Evolutionary conservation across 2,113 vertebrate species (phyloP), one percentile per base, ranked within the genome.

Genomic region (Pluvianellus socialis): DNA sequence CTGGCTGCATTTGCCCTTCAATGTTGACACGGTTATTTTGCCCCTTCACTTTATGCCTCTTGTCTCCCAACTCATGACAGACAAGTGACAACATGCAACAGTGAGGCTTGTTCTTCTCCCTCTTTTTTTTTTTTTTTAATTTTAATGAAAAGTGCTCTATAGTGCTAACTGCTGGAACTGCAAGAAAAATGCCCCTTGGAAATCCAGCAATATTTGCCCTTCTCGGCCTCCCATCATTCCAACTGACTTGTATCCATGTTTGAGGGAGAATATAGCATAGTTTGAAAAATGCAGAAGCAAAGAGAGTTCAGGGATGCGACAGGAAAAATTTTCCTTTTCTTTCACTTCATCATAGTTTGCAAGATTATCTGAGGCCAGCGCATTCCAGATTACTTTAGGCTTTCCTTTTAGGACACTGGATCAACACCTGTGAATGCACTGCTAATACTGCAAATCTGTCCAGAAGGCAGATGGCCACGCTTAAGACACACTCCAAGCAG

Each of bases 401-500:
- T 66, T 84, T 47, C 28, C 38, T 61, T 70, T 79, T 19, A 88
- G 28, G 35, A 63, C 35, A 74, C 0, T n/a, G 7, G 27, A 68
- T 22, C 56, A 50, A 49, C 26, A 52, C 19, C 15, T n/a, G 9
- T 49, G 20, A 61, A 72, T 21, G 66, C 14, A 44, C 11, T 23
- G 35, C 33, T 50, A 12, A 79, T 2, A 2, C 2, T 23, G 18
- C 72, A 92, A 73, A 88, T 55, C 15, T 47, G 14, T 27, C 62
- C 42, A 44, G 45, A 83, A 73, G 5, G 18, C 4, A 45, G 74
- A 62, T 4, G 20, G 11, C 12, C 30, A 79, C 20, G 47, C 21
- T 66, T 28, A 45, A 0, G 1, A 71, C 14, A 61, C 0, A 5
- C 14, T 50, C 26, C 30, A 63, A 84, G 58, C 21, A 89, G 20